phyloP scores from a whole-genome alignment of 2,797 vertebrate species.

The Scolopax rusticola region DNA sequence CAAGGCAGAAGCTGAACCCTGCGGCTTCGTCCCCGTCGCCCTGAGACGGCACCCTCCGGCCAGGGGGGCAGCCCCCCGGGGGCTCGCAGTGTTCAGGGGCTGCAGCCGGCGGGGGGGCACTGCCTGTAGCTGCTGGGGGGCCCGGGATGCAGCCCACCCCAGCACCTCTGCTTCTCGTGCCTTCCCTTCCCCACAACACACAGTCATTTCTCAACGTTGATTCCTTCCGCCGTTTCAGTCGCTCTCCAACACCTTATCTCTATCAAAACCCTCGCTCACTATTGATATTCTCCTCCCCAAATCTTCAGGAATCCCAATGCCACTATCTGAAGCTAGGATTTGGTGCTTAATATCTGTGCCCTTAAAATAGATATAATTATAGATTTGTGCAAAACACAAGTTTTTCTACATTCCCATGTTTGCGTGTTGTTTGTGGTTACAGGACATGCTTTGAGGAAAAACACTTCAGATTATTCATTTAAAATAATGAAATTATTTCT shows the following conservation, averaged over 20 bases:
- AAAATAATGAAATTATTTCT: constrained; percentile 61
- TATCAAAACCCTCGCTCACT: not conserved
- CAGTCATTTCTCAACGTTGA: not conserved
- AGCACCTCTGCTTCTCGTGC: not conserved
- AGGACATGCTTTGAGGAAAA: constrained; percentile 25
- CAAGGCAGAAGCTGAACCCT: not conserved
- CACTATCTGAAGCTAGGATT: not conserved
- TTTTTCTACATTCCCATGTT: constrained; percentile 29
- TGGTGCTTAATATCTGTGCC: not conserved
- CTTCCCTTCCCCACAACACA: fast-evolving
- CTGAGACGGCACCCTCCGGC: not conserved
- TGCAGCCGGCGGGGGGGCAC: not conserved
- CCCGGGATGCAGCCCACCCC: not conserved
- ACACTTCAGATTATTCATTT: constrained; percentile 32
- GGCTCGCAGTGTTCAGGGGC: not conserved
- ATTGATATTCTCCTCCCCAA: not conserved
- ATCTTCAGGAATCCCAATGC: not conserved
- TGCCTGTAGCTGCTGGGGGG: too few species aligned
- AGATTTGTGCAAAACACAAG: not conserved
- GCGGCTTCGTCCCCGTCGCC: not conserved
- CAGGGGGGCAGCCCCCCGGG: not conserved
- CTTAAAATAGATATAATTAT: not conserved
- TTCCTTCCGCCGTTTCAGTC: not conserved
- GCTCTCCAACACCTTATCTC: not conserved
- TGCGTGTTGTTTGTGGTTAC: constrained; percentile 37